Conservation (phyloP, 2,797 vertebrate genomes). For the Chloroceryle inda region DNA sequence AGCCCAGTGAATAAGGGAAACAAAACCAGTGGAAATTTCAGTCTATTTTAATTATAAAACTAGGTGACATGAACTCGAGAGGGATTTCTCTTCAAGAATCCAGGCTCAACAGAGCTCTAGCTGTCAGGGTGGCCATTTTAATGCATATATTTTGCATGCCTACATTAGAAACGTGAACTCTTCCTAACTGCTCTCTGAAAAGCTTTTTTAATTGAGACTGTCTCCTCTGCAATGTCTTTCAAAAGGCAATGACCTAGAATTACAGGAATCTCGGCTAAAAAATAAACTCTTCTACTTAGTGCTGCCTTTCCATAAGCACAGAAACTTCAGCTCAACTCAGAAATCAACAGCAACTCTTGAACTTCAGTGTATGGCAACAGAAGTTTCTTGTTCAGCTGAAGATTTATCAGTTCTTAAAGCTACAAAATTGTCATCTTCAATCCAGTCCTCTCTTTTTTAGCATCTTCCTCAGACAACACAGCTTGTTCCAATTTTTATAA, state of each 20-base stretch:
- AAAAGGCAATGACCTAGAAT: conserved; percentile 33
- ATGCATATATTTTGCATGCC: conserved; percentile 24
- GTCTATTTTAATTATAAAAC: not conserved
- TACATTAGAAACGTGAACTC: not conserved
- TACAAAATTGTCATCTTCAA: not conserved
- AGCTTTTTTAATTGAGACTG: not conserved
- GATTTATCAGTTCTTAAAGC: conserved; percentile 5
- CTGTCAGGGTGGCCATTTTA: conserved; percentile 29
- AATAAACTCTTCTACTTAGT: conserved; percentile 32
- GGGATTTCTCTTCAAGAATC: not conserved
- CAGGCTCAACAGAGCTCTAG: not conserved
- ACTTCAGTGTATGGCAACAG: not conserved
- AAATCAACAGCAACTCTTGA: not conserved
- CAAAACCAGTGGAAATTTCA: not conserved
- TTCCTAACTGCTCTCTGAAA: not conserved
- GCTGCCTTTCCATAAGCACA: not conserved
- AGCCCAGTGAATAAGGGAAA: not conserved
- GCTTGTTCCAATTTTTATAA: conserved; percentile 20
- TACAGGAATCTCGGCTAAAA: conserved; percentile 24
- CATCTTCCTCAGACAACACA: conserved; percentile 15
- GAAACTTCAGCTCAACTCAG: not conserved
- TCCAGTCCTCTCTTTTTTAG: conserved; percentile 11
- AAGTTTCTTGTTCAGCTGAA: not conserved
- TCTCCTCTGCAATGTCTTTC: conserved; percentile 23
- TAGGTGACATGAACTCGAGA: not conserved